Conservation (phyloP, 53 echinoderm and acorn worm species). For the Astropecten irregularis region DNA sequence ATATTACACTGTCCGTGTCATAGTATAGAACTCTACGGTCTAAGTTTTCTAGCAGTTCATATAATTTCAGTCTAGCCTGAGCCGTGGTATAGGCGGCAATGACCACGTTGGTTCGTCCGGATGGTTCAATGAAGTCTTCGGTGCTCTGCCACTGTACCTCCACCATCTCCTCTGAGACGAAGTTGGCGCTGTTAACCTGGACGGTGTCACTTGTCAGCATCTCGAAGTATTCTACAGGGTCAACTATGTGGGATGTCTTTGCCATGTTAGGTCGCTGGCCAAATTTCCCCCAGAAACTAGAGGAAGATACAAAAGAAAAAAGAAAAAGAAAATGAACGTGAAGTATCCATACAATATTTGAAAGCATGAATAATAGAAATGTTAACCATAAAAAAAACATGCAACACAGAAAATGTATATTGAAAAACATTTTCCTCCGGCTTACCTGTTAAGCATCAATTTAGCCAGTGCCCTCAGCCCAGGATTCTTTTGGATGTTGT, state of each 20-base stretch:
- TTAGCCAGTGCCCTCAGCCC: slow-evolving; percentile 68
- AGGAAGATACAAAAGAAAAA: too few relatives aligned
- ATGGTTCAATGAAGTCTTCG: slow-evolving; percentile 9
- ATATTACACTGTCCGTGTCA: slow-evolving; percentile 66
- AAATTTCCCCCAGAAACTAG: slow-evolving; percentile 33
- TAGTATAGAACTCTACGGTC: slow-evolving; percentile 53
- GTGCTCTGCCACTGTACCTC: slow-evolving; percentile 12
- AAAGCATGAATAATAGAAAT: not conserved
- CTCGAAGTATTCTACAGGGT: slow-evolving; percentile 18
- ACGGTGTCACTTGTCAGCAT: not conserved
- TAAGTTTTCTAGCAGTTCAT: slow-evolving; percentile 44
- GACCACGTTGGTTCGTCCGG: slow-evolving; percentile 24
- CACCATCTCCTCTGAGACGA: slow-evolving; percentile 21
- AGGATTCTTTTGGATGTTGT: slow-evolving; percentile 14
- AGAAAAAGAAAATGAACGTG: too few relatives aligned
- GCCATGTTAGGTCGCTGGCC: slow-evolving; percentile 20
- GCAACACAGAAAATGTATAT: too few relatives aligned
- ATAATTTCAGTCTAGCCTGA: slow-evolving; percentile 53
- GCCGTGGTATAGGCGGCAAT: slow-evolving; percentile 71
- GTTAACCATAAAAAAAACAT: not conserved
- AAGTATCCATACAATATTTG: not conserved
- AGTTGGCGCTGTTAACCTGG: slow-evolving; percentile 15
- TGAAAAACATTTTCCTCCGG: not conserved
- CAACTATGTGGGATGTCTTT: not conserved
- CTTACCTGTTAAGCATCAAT: slow-evolving; percentile 67